These are phyloP conservation scores for Lophotriccus pileatus DNA, from an alignment of 2,797 vertebrate genomes.

Conservation along the genomic window DNA sequence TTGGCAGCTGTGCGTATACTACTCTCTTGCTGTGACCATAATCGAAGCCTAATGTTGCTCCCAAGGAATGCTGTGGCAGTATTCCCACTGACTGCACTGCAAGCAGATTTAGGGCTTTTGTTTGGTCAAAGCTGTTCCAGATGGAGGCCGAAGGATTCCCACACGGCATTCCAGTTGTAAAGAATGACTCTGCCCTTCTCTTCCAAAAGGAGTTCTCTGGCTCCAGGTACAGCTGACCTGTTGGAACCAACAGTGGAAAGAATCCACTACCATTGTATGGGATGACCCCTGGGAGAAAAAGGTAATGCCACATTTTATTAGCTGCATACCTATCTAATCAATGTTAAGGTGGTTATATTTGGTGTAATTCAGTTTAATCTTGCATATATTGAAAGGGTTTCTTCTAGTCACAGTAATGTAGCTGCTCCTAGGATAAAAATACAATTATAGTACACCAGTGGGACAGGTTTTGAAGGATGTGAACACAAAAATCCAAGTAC, in stretches of 20 bases:
- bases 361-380: background rate
- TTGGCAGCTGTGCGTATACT: slow-evolving; percentile 19
- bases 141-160: slow-evolving; percentile 22
- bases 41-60: slow-evolving; percentile 58
- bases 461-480: background rate
- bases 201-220: background rate
- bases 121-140: slow-evolving; percentile 63
- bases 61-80: slow-evolving; percentile 56
- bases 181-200: background rate
- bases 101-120: slow-evolving; percentile 35
- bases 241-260: background rate
- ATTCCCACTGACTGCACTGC: slow-evolving; percentile 2
- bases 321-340: background rate
- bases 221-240: background rate
- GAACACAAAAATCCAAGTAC: background rate
- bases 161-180: background rate
- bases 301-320: background rate
- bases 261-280: background rate
- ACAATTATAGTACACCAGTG: background rate
- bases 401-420: background rate
- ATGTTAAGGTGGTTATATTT: background rate
- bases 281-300: background rate
- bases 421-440: background rate
- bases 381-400: background rate
- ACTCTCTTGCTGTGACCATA: slow-evolving; percentile 59